A percentile compares a stretch with the other conserved stretches of the same genome.
Evolutionary conservation across 2,113 vertebrate genomes (phyloP).

Genomic region (Pungitius pungitius): DNA sequence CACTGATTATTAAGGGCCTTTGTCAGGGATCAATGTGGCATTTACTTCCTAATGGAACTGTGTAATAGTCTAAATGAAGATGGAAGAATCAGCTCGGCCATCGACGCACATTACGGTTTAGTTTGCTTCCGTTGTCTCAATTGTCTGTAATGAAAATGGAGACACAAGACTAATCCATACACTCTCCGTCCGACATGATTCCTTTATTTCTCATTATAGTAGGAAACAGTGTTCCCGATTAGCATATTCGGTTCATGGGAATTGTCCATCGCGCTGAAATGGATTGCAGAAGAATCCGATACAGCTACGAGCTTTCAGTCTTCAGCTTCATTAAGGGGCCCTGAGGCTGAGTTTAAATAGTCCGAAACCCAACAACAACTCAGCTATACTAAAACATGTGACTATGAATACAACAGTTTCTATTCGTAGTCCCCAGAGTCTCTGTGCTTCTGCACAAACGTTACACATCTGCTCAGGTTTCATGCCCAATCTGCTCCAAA

Average conservation of each 20-base stretch:
- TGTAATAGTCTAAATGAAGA: conserved; percentile 61
- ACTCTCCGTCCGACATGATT: conserved; percentile 23
- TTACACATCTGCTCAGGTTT: neutral
- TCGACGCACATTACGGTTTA: conserved; percentile 21
- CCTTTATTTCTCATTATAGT: conserved; percentile 32
- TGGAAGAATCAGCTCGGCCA: conserved; percentile 30
- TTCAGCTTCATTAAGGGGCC: neutral
- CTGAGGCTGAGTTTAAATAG: neutral
- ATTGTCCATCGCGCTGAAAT: conserved; percentile 20
- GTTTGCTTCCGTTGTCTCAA: conserved; percentile 35
- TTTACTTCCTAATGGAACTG: conserved; percentile 57
- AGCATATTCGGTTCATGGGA: conserved; percentile 13
- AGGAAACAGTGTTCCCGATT: conserved; percentile 20
- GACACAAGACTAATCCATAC: conserved; percentile 37
- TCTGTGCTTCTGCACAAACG: neutral
- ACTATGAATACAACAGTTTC: no score
- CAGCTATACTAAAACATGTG: neutral
- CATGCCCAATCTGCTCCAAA: neutral
- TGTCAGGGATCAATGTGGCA: conserved; percentile 54
- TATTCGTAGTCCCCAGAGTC: neutral
- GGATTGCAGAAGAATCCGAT: conserved; percentile 17
- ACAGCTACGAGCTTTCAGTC: conserved; percentile 4
- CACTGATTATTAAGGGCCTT: conserved; percentile 51
- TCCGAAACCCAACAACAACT: neutral
- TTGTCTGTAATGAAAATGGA: conserved; percentile 28